A percentile compares a stretch with the other conserved stretches of the same genome.
These are phyloP conservation scores for Potorous gilbertii DNA, from an alignment of 2,797 vertebrate genomes.

Conservation along the genomic window DNA sequence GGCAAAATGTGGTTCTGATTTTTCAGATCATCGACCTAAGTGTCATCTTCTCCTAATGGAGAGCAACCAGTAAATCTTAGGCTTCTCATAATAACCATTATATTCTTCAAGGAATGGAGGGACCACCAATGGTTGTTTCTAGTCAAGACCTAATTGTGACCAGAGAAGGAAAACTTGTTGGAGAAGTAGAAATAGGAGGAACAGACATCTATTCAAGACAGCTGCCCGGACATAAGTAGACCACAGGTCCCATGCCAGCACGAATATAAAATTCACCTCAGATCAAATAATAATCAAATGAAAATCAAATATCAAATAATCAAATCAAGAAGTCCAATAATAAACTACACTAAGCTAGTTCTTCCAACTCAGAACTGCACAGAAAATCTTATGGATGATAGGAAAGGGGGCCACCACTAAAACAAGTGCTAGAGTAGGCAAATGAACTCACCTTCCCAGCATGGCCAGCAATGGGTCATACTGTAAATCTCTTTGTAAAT, in stretches of 20 bases:
- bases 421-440: neutral
- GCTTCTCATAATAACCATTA: neutral
- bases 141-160: neutral
- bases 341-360: neutral
- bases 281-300: too few species aligned
- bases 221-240: neutral
- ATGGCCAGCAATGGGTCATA: neutral
- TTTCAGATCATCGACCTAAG: neutral
- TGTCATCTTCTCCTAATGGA: neutral
- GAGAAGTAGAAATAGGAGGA: neutral
- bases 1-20: neutral
- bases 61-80: neutral
- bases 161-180: neutral
- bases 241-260: neutral
- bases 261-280: neutral
- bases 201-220: neutral
- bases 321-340: too few species aligned
- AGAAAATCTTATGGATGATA: neutral
- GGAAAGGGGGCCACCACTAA: neutral
- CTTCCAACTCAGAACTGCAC: too few species aligned
- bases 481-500: neutral
- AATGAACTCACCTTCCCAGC: neutral
- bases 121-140: neutral
- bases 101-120: neutral
- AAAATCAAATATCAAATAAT: too few species aligned